Percentiles rank a stretch among this genome's conserved stretches.
Conservation (phyloP, 2,888 invertebrate species). For the Julus scandinavius region DNA sequence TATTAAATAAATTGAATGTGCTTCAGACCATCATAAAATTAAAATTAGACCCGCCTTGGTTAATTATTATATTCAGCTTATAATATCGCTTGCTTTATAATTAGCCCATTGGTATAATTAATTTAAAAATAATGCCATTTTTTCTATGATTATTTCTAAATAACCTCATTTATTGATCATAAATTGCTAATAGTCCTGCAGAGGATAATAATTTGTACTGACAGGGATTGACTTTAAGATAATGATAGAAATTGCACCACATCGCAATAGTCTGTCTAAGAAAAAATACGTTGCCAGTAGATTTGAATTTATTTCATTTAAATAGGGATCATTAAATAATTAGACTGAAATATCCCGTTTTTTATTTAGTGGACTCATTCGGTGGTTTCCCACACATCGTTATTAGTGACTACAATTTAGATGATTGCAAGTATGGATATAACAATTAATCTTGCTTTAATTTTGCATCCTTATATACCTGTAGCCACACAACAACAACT, state of each 20-base stretch:
- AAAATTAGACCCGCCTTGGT: no score
- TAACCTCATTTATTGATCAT: not conserved
- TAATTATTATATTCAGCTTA: not conserved
- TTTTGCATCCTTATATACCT: not conserved
- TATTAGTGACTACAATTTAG: not conserved
- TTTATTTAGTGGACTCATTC: not conserved
- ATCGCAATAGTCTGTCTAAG: not conserved
- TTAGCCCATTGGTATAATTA: no score
- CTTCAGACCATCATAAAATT: no score
- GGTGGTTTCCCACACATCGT: not conserved
- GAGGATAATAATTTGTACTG: not conserved
- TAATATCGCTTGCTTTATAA: no score
- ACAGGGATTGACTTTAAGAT: not conserved
- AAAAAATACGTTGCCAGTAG: not conserved
- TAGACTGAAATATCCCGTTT: not conserved
- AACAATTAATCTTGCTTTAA: slow-evolving; percentile 5
- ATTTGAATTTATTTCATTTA: not conserved
- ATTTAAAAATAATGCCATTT: not conserved
- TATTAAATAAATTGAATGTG: no score
- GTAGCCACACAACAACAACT: not conserved
- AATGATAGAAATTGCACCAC: not conserved
- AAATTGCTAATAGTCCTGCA: not conserved
- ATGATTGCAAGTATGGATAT: not conserved
- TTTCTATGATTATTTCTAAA: not conserved
- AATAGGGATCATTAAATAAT: not conserved